Conservation (phyloP, 2,888 invertebrate genomes). For the Oxycera nigricornis region DNA sequence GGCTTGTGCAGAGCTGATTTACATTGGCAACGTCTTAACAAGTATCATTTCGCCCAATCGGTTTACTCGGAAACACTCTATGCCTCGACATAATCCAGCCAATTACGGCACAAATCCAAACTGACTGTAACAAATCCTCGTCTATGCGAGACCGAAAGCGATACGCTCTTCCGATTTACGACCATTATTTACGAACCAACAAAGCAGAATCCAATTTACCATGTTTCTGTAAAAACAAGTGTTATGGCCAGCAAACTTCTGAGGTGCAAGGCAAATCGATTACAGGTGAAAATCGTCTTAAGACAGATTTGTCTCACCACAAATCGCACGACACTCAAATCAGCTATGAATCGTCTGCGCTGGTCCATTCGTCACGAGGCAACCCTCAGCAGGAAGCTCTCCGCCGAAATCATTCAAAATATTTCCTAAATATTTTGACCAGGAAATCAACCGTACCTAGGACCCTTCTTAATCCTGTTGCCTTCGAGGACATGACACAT, state of each 20-base stretch:
- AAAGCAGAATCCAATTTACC: not conserved
- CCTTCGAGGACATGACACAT: not conserved
- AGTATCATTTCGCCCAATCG: too few species aligned
- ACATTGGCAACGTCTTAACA: too few species aligned
- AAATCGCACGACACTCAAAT: not conserved
- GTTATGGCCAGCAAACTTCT: slow-evolving; percentile 1
- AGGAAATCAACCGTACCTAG: slow-evolving; percentile 14
- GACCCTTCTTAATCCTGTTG: slow-evolving; percentile 24
- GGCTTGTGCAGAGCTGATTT: too few species aligned
- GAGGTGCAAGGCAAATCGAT: slow-evolving; percentile 35
- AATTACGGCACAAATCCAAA: not conserved
- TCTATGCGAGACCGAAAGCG: not conserved
- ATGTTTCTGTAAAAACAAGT: not conserved
- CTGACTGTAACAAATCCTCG: slow-evolving; percentile 25
- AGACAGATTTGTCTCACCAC: not conserved
- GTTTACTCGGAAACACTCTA: too few species aligned
- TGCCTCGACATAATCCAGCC: not conserved
- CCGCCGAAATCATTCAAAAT: slow-evolving; percentile 26
- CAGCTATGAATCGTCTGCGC: slow-evolving; percentile 12
- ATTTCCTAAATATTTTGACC: slow-evolving; percentile 32
- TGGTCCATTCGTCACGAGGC: not conserved
- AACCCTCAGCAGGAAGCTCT: not conserved
- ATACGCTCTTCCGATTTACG: not conserved
- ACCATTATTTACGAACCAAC: not conserved
- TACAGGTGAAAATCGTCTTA: slow-evolving; percentile 13